These are phyloP conservation scores for Sturnira hondurensis DNA, from an alignment of 2,113 vertebrate genomes.

Conservation along the genomic window DNA sequence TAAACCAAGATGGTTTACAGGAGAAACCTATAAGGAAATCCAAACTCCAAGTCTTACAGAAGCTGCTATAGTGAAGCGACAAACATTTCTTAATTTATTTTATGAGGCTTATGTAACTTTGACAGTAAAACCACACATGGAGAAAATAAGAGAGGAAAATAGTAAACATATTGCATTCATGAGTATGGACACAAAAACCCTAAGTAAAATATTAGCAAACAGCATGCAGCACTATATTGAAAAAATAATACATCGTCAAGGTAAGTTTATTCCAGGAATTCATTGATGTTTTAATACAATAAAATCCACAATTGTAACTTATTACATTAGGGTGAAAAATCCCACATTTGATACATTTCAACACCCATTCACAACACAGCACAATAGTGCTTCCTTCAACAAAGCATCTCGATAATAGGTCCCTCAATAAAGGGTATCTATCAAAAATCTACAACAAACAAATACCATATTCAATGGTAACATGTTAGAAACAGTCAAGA, in stretches of 20 bases:
- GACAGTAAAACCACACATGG: slow-evolving; percentile 12
- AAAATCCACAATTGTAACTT: neutral
- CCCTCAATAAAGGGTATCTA: neutral
- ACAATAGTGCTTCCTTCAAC: neutral
- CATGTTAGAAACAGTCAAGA: neutral
- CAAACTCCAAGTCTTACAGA: neutral
- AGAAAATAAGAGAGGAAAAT: slow-evolving; percentile 11
- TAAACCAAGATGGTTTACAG: neutral
- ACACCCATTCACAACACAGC: neutral
- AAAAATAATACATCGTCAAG: neutral
- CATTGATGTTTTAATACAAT: neutral
- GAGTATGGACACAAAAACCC: neutral
- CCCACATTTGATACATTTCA: slow-evolving; percentile 6
- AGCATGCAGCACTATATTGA: neutral
- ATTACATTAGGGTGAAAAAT: neutral
- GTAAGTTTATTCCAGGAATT: neutral
- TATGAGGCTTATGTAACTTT: neutral
- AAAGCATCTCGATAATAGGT: too few relatives aligned
- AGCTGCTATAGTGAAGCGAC: neutral
- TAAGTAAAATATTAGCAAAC: slow-evolving; percentile 30
- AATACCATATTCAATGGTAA: neutral
- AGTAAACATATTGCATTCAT: neutral
- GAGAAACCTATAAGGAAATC: neutral
- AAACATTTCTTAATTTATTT: neutral
- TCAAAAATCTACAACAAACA: neutral